Percentiles rank a stretch among this genome's conserved stretches.
phyloP scores from a whole-genome alignment of 1,140 invertebrate species.

The Heliconius hewitsoni region DNA sequence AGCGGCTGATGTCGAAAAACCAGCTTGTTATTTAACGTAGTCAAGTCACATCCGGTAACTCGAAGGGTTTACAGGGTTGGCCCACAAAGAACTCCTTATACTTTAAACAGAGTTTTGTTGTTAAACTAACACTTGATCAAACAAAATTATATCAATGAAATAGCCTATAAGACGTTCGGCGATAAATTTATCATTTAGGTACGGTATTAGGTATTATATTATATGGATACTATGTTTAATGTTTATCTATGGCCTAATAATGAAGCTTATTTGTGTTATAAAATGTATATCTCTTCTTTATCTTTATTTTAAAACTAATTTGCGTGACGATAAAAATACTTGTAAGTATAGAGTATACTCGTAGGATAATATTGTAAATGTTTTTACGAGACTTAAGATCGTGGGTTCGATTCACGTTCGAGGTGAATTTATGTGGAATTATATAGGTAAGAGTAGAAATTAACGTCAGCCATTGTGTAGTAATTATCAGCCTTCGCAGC shows the following conservation, averaged over 20 bases:
- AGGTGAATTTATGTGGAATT: not conserved
- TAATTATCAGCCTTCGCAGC: not conserved
- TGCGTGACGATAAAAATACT: not conserved
- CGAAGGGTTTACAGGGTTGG: slow-evolving; percentile 51
- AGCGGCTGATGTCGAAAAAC: slow-evolving; percentile 19
- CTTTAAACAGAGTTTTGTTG: slow-evolving; percentile 54
- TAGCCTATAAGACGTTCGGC: not conserved
- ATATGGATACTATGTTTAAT: not conserved
- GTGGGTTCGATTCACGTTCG: slow-evolving; percentile 7
- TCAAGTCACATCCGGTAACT: slow-evolving; percentile 51
- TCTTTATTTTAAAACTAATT: slow-evolving; percentile 5
- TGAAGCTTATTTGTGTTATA: not conserved
- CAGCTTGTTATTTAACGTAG: slow-evolving; percentile 30
- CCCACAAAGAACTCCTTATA: slow-evolving; percentile 58
- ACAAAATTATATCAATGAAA: slow-evolving; percentile 38
- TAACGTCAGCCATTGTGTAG: not conserved
- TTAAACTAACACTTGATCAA: slow-evolving; percentile 72
- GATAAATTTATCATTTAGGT: slow-evolving; percentile 1
- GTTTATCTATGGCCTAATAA: not conserved
- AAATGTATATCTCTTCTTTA: not conserved
- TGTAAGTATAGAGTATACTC: not conserved
- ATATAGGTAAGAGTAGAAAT: slow-evolving; percentile 9
- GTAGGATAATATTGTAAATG: not conserved
- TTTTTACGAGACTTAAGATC: not conserved
- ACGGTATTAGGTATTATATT: not conserved